Base-by-base conservation (phyloP, 2,888 invertebrate species). In the Drosophila hamatofila region DNA sequence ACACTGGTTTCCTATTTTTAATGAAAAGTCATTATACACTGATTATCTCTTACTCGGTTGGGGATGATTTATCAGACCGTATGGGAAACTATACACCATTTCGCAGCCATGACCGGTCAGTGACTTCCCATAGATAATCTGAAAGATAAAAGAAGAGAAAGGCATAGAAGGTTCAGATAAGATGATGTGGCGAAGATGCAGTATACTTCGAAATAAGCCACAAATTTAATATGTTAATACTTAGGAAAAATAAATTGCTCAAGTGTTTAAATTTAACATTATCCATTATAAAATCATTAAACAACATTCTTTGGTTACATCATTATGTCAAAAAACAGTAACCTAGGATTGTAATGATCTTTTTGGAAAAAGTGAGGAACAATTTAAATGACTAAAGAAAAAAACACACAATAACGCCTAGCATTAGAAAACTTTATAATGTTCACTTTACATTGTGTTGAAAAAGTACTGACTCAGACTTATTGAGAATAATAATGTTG, bases 1-100 rank as follows among this genome's bases (percentile, higher is more conserved):
- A n/a, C n/a, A n/a, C n/a, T n/a, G n/a, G n/a, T n/a, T n/a, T n/a
- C n/a, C n/a, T n/a, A n/a, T n/a, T n/a, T n/a, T n/a, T n/a, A n/a
- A n/a, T n/a, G n/a, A n/a, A n/a, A n/a, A n/a, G n/a, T n/a, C n/a
- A n/a, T n/a, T n/a, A n/a, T n/a, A n/a, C n/a, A n/a, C n/a, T n/a
- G n/a, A n/a, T n/a, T 51, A 51, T 51, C 33, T 51, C 33, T 51
- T 51, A 51, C 51, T 33, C 51, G 33, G 4, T 51, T 21, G 21
- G 33, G 30, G 12, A 51, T 16, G 33, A 21, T 33, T 51, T 21
- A 33, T 21, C 16, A 51, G 33, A 33, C 33, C 21, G 33, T 21
- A 18, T 21, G 33, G 21, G 21, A 33, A 51, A 33, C 33, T 51
- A 51, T 21, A 33, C 33, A 33, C 21, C 21, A 33, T 51, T 33